phyloP scores from a whole-genome alignment of 2,797 vertebrate species.

The Tenualosa thibaudeaui region DNA sequence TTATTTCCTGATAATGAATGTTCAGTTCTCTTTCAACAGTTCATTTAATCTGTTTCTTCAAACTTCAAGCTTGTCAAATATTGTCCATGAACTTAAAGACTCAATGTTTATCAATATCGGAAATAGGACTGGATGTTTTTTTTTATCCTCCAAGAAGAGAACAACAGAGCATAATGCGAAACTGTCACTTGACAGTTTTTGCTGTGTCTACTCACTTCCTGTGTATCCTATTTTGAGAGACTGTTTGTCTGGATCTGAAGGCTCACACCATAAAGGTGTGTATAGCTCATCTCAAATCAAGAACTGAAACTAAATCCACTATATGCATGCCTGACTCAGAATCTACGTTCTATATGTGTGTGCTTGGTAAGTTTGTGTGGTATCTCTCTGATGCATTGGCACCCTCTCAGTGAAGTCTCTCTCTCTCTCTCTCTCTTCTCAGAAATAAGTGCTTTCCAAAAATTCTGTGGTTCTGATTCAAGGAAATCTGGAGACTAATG shows the following conservation, averaged over 20 bases:
- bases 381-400: neutral
- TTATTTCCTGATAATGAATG: too few relatives aligned
- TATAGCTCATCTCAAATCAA: neutral
- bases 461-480: too few relatives aligned
- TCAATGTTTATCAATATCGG: too few relatives aligned
- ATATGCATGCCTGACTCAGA: neutral
- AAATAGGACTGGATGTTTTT: too few relatives aligned
- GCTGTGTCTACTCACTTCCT: neutral
- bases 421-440: conserved; percentile 53
- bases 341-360: neutral
- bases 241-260: too few relatives aligned
- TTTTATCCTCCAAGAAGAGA: neutral
- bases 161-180: neutral
- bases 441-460: too few relatives aligned
- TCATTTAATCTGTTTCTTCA: too few relatives aligned
- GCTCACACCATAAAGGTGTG: neutral
- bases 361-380: neutral
- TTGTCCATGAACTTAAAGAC: too few relatives aligned
- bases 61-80: too few relatives aligned
- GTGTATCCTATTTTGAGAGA: neutral
- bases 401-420: neutral
- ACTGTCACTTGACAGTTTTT: neutral
- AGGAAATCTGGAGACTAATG: too few relatives aligned
- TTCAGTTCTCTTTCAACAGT: too few relatives aligned
- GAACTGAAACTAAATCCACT: neutral